A percentile compares a stretch with the other conserved stretches of the same genome.
Conservation (phyloP, 2,797 vertebrate species). For the Manis crassicaudata region DNA sequence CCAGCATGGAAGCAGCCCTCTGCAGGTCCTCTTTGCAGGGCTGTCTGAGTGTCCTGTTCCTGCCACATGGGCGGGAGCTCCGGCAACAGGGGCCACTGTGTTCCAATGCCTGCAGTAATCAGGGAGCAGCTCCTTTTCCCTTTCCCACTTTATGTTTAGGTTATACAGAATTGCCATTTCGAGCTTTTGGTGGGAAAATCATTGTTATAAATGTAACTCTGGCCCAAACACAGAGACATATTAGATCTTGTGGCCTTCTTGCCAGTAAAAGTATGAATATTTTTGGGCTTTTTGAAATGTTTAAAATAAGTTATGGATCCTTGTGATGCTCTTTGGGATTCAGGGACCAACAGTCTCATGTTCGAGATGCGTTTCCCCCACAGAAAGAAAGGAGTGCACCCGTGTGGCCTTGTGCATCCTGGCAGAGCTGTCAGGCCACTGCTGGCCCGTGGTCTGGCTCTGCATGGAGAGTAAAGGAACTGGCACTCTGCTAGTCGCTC, state of each 20-base stretch:
- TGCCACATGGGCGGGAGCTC: not conserved
- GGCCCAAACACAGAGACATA: not conserved
- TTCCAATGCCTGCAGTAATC: not conserved
- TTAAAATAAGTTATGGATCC: not conserved
- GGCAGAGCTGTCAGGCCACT: not conserved
- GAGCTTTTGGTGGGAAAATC: not conserved
- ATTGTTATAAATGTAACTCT: constrained; percentile 30
- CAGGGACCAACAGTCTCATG: not conserved
- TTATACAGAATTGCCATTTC: constrained; percentile 25
- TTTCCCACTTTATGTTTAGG: not conserved
- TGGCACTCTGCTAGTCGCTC: not conserved
- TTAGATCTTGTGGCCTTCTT: constrained; percentile 34
- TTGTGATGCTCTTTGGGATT: not conserved
- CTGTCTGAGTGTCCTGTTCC: not conserved
- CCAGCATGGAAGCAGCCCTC: not conserved
- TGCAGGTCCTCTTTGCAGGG: not conserved
- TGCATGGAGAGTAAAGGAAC: not conserved
- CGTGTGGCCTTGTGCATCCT: not conserved
- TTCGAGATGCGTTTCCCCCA: not conserved
- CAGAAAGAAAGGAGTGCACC: not conserved
- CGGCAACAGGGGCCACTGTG: not conserved
- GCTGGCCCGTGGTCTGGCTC: not conserved
- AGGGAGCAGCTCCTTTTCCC: not conserved
- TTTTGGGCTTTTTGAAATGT: not conserved
- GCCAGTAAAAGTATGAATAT: not conserved